Percentiles rank a stretch among this genome's conserved stretches.
Evolutionary conservation across 2,113 vertebrate species (phyloP).

Genomic region (Neolamprologus brichardi): DNA sequence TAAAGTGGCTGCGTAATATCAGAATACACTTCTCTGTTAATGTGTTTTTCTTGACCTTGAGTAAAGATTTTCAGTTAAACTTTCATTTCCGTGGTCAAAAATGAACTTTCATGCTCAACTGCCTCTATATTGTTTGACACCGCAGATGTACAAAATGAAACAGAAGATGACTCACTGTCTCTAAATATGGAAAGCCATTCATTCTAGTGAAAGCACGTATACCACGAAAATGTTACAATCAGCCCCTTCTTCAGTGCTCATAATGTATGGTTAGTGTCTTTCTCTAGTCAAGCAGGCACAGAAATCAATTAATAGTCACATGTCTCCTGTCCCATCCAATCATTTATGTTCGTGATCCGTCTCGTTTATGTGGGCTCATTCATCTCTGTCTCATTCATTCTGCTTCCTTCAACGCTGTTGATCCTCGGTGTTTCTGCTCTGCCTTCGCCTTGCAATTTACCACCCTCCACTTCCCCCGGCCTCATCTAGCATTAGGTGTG

Average conservation of each 20-base stretch:
- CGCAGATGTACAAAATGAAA: neutral
- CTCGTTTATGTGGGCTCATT: neutral
- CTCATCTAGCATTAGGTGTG: neutral
- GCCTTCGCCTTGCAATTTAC: neutral
- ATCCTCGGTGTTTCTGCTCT: neutral
- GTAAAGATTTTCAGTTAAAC: neutral
- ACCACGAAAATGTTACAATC: neutral
- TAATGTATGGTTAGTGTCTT: neutral
- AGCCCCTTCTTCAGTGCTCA: neutral
- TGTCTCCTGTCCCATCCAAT: neutral
- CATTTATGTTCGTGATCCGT: neutral
- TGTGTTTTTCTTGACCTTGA: neutral
- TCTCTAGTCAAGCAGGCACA: neutral
- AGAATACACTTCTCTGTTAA: neutral
- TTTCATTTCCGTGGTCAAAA: neutral
- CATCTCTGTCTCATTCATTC: neutral
- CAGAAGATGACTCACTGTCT: neutral
- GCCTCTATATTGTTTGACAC: neutral
- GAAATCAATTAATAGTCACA: neutral
- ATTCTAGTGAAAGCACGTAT: neutral
- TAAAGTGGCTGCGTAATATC: neutral
- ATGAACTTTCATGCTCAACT: neutral
- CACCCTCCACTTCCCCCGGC: neutral
- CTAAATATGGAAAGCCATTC: neutral
- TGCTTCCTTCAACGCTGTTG: neutral